Evolutionary conservation across 2,797 vertebrate genomes (phyloP), one percentile per base, ranked within the genome.

Genomic region (Mallotus villosus): DNA sequence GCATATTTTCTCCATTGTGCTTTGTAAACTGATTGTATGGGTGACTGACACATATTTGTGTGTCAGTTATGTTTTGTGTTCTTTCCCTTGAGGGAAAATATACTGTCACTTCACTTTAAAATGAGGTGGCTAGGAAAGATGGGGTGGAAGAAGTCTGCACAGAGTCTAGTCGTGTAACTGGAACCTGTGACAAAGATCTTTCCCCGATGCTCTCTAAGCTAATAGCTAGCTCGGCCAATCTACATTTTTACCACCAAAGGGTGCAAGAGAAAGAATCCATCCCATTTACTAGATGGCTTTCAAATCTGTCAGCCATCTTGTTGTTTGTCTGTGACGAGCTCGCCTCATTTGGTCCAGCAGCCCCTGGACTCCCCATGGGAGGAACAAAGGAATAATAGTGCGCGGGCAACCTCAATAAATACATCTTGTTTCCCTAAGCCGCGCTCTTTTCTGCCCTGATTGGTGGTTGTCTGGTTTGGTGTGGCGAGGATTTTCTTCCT

Each of bases 341-440:
- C 37, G 75, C 74, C 70, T 84, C 73, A 84, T 89, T 87, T 87
- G 75, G 77, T 81, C 77, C 74, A 11, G 29, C 8, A 63, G 71
- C 75, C 75, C 34, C 41, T 65, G 78, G 69, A 73, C 78, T 78
- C 41, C 27, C 22, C 71, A 63, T 82, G 69, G 72, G 81, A 81
- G 37, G 22, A 16, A 49, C 78, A 70, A 74, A 83, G 72, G 81
- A 84, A 90, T 84, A 63, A 82, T 60, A 76, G 74, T 81, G 19
- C 4, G 51, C 51, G 1, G 2, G 19, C 17, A 55, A 17, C 16
- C 74, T 74, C 34, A 11, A 46, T 49, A 2, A 82, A 81, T 75
- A 80, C 53, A n/a, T 17, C 1, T 1, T 29, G 2, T 59, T 74
- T 49, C 63, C 67, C 16, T 57, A 51, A 67, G 74, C 75, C 66